Evolutionary conservation across 1,140 invertebrate genomes (phyloP), one percentile per base, ranked within the genome.

Genomic region (Caligus rogercresseyi): DNA sequence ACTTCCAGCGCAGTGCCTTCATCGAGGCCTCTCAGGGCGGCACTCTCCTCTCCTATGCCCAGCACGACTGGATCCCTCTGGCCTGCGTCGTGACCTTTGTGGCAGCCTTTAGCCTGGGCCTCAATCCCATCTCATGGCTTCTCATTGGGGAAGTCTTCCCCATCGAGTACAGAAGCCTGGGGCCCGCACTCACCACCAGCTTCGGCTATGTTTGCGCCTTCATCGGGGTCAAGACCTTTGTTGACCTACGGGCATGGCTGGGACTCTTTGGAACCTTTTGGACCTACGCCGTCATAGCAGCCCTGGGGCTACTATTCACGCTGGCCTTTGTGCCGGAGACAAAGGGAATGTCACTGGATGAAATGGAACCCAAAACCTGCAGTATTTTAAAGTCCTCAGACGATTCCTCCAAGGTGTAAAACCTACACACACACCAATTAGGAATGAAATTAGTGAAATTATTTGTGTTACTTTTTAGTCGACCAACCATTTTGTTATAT

Each of bases 191-290:
- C 68, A 85, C 86, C 25, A 85, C 85, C 1, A 82, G 84, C 66
- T 86, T 87, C 72, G 89, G 84, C 71, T 89, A 91, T 79, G 78
- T 85, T 13, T 88, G 84, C 74, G 86, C 86, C 62, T 91, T 91
- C 72, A 77, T 88, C 16, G 84, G 87, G 26, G 88, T 90, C 11
- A 90, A 90, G 73, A 86, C 87, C 43, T 90, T 88, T 72, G 80
- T 85, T 61, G 82, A 87, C 69, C 81, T 91, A 69, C 81, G 87
- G 72, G 69, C 77, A 70, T 71, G 78, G 11, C 76, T 91, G 31
- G 86, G 86, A 1, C 70, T 87, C 13, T 80, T 86, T 69, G 86
- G 85, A 7, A 80, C 86, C 0, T 94, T 91, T 71, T 91, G 87
- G 85, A 76, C 90, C 59, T 94, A 91, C 70, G 82, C 87, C 1